phyloP scores from a whole-genome alignment of 2,888 invertebrate genomes.

The Harpagoxenus sublaevis region DNA sequence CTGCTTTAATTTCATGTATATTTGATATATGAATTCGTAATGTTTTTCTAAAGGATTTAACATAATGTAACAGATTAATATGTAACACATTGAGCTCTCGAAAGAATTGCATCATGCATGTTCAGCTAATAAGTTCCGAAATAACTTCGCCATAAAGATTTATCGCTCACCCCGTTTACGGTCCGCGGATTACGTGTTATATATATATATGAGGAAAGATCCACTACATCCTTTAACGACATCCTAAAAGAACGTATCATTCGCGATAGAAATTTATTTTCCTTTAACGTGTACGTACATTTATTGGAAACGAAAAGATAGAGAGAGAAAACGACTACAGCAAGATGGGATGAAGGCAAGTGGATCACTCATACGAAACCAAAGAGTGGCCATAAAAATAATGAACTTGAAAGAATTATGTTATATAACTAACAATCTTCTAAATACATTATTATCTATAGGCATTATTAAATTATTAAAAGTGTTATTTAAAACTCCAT shows the following conservation, averaged over 20 bases:
- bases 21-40: neutral
- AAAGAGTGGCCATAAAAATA: neutral
- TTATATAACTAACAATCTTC: neutral
- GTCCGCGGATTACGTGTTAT: neutral
- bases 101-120: neutral
- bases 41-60: neutral
- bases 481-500: neutral
- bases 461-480: neutral
- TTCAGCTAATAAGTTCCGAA: slow-evolving; percentile 21
- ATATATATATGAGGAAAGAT: slow-evolving; percentile 24
- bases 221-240: slow-evolving; percentile 29
- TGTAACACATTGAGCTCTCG: neutral
- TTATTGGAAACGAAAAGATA: slow-evolving; percentile 19
- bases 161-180: neutral
- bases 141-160: slow-evolving; percentile 17
- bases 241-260: slow-evolving; percentile 39
- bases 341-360: neutral
- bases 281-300: slow-evolving; percentile 12
- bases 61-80: neutral
- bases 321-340: neutral
- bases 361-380: neutral
- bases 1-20: neutral
- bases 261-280: slow-evolving; percentile 63
- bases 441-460: neutral
- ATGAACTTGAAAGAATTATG: neutral